Evolutionary conservation across 2,113 vertebrate species (phyloP), one percentile per base, ranked within the genome.

Genomic region (Pygoscelis adeliae): DNA sequence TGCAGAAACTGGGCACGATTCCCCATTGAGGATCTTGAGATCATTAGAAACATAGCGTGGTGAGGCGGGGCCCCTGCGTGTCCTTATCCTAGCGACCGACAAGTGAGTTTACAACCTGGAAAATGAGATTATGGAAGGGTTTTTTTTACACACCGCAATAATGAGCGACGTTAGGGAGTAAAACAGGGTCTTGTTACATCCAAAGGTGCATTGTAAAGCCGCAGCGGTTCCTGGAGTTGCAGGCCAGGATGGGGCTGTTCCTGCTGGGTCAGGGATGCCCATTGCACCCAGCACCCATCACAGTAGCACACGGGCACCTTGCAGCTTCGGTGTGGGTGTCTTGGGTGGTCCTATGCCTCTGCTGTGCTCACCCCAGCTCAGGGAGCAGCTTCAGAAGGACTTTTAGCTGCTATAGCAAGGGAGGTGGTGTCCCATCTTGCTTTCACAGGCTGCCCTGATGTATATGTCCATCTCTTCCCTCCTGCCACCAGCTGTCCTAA

Each of bases 1-100:
- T 98, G 97, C 97, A 98, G 98, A 98, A 98, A 97, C 94, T 1
- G 14, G 95, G 94, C 95, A 76, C 0, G 3, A 78, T 97, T 97
- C 83, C 92, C 72, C 73, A 10, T 47, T 80, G 52, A 92, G 94
- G 95, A 91, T 72, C 94, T 89, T 90, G 83, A 94, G 92, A 47
- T 91, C 73, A 46, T 94, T 89, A 78, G 93, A 65, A 93, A 46
- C 65, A 23, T 13, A 25, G 58, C 0, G 9, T 52, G 55, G 32
- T 74, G 63, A 96, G 92, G 63, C 7, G 13, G 90, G 91, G 83
- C 65, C 59, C 49, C 76, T 1, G 4, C 1, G 1, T 0, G 13
- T 79, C 87, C 77, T 87, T 26, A 38, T 55, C 61, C 74, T 84
- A 46, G 86, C 6, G 18, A 62, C 62, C 2, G 3, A 32, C 0